Conservation (phyloP, 2,888 invertebrate genomes). For the Eupeodes latifasciatus region DNA sequence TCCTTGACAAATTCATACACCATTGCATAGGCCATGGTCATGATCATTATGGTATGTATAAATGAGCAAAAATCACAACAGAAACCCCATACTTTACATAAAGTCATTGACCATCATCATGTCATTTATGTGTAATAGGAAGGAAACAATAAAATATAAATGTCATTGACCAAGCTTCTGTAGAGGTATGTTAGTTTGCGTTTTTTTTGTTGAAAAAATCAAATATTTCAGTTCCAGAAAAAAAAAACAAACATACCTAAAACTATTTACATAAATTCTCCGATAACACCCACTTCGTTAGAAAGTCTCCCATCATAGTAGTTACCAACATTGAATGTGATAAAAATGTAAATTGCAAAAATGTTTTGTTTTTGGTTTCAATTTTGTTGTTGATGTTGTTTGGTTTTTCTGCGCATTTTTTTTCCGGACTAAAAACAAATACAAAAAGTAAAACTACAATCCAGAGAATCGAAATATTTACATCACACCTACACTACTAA, state of each 20-base stretch:
- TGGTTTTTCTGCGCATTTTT: conserved; percentile 35
- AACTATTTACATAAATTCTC: conserved; percentile 54
- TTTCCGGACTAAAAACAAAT: conserved; percentile 7
- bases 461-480: conserved; percentile 68
- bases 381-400: not conserved
- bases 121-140: not conserved
- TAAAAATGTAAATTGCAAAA: conserved; percentile 70
- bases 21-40: no score
- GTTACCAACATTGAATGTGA: conserved; percentile 11
- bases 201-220: not conserved
- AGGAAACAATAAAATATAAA: conserved; percentile 5
- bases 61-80: no score
- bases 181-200: not conserved
- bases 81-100: no score
- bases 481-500: conserved; percentile 66
- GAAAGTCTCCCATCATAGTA: conserved; percentile 16
- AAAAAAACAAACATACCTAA: not conserved
- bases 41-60: no score
- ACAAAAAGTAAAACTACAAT: conserved; percentile 23
- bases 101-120: conserved; percentile 7
- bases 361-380: conserved; percentile 35
- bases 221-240: not conserved
- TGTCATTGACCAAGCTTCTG: conserved; percentile 29
- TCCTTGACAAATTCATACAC: no score
- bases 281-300: conserved; percentile 6